Conservation (phyloP, 2,888 invertebrate genomes). For the Listrodromus nycthemerus region DNA sequence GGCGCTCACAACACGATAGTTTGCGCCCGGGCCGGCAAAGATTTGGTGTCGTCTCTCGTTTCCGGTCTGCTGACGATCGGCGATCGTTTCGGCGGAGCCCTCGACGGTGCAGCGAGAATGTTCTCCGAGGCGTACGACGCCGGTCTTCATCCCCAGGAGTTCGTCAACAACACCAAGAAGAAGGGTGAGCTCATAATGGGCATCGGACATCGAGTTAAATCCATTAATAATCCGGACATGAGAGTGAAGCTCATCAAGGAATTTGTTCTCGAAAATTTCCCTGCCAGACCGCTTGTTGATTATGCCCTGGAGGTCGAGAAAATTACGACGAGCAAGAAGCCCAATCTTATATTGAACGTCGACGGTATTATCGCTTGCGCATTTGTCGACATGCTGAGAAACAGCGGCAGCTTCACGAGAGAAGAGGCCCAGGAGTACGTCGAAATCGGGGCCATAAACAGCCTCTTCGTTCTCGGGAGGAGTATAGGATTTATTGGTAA, state of each 20-base stretch:
- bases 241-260: constrained; percentile 98
- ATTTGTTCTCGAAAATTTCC: constrained; percentile 97
- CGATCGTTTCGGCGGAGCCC: constrained; percentile 98
- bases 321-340: constrained; percentile 99
- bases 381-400: constrained; percentile 97
- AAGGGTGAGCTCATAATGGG: constrained; percentile 99
- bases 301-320: constrained; percentile 99
- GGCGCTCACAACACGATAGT: constrained; percentile 99
- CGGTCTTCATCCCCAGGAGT: constrained; percentile 98
- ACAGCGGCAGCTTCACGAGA: constrained; percentile 97
- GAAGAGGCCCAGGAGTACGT: constrained; percentile 99
- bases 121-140: constrained; percentile 98
- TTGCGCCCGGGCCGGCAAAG: constrained; percentile 98
- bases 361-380: constrained; percentile 99
- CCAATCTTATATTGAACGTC: constrained; percentile 99
- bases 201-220: constrained; percentile 96
- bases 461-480: constrained; percentile 98
- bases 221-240: constrained; percentile 99
- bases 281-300: constrained; percentile 95
- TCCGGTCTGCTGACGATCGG: constrained; percentile 99
- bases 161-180: constrained; percentile 98
- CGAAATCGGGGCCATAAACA: constrained; percentile 98
- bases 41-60: constrained; percentile 97
- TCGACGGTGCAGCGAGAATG: constrained; percentile 98
- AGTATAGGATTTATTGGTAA: constrained; percentile 98